Conservation (phyloP, 2,797 vertebrate genomes). For the Micropoecilia bifurca region DNA sequence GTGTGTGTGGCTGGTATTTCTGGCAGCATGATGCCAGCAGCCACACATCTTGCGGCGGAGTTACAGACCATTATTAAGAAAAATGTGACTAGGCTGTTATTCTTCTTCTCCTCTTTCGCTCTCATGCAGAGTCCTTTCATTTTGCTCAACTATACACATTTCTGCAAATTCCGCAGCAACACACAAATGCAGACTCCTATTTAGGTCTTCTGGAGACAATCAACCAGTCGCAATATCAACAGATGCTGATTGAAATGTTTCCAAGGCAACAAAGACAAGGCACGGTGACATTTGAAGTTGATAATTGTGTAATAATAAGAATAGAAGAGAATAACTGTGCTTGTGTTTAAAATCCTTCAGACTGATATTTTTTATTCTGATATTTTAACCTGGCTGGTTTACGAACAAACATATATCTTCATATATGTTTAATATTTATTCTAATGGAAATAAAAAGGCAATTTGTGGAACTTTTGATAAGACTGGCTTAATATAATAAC, state of each 20-base stretch:
- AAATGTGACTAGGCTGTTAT: constrained; percentile 47
- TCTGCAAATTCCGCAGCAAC: constrained; percentile 7
- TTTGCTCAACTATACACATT: constrained; percentile 17
- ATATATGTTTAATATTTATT: neutral
- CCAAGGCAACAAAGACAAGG: constrained; percentile 47
- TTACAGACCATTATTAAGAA: constrained; percentile 19
- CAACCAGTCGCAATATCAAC: constrained; percentile 30
- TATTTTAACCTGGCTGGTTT: neutral
- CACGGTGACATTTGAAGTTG: constrained; percentile 56
- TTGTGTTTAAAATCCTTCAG: neutral
- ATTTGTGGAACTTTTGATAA: neutral
- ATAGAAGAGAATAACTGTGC: neutral
- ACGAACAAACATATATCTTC: neutral
- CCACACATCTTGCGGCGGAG: constrained; percentile 39
- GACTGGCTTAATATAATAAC: neutral
- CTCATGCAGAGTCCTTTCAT: constrained; percentile 12
- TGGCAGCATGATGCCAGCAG: constrained; percentile 53
- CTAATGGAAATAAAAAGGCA: neutral
- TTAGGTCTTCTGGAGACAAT: constrained; percentile 24
- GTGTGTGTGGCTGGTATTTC: constrained; percentile 61
- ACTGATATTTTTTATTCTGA: neutral
- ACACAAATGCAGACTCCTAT: constrained; percentile 10
- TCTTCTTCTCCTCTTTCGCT: constrained; percentile 19
- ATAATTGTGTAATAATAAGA: neutral
- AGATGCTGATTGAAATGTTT: constrained; percentile 34